Evolutionary conservation across 2,113 vertebrate species (phyloP), one percentile per base, ranked within the genome.

Genomic region (Budorcas taxicolor): DNA sequence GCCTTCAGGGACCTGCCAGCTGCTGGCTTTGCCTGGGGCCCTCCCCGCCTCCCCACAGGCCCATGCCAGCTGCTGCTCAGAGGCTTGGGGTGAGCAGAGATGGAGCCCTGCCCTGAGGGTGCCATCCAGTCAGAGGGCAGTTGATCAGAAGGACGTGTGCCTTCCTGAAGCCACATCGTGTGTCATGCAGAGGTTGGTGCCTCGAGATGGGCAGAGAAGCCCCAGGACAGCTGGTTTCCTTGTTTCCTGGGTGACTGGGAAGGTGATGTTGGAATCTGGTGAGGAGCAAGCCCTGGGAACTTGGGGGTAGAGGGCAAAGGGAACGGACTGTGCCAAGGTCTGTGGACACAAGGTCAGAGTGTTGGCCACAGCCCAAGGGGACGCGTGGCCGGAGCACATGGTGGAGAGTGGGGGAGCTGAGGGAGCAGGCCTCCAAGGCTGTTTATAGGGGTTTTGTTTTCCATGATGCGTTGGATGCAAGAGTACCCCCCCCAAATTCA

Each of bases 371-470:
- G 19, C 50, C 50, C 3, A 11, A 36, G 50, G 47, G 47, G 80
- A 13, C 12, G 6, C 1, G 6, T 25, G 50, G 11, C n/a, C 0
- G 1, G n/a, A 40, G 53, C 33, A 9, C 31, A 36, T 1, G 0
- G 40, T 29, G 6, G 53, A 23, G 13, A 27, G 52, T 11, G 0
- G 16, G 36, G 43, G 40, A 21, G 23, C 52, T 25, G 55, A 40
- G 47, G 33, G 12, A 52, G 12, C 52, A 47, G 47, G 36, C 27
- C 8, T 16, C 12, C 47, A 33, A 50, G 47, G 80, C 90, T 27
- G 5, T 16, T 16, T 71, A 31, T 31, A 15, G 8, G 80, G 58
- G 83, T 12, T 3, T 3, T 52, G 55, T 67, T 33, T 25, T 92
- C 57, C 17, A 87, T 33, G 2, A 12, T 1, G 4, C 6, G 31